phyloP scores from a whole-genome alignment of 2,797 vertebrate species.

The Enteromius mattozi region DNA sequence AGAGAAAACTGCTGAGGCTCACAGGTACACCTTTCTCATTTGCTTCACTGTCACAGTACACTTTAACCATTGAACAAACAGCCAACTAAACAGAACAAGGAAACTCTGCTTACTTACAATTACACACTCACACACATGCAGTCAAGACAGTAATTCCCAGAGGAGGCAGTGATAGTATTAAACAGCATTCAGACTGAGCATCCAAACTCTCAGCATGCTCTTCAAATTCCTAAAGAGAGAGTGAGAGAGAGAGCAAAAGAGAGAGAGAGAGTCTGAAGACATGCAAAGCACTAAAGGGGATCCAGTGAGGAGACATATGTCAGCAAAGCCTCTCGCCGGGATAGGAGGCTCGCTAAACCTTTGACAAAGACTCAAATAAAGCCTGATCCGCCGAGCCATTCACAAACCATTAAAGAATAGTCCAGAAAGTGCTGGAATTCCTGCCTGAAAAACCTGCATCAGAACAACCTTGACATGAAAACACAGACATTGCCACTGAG shows the following conservation, averaged over 20 bases:
- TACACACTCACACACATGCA: constrained; percentile 25
- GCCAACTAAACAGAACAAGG: constrained; percentile 25
- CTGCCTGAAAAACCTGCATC: constrained; percentile 21
- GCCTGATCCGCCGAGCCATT: constrained; percentile 69
- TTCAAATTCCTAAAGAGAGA: constrained; percentile 29
- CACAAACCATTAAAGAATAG: constrained; percentile 59
- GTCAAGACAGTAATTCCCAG: constrained; percentile 23
- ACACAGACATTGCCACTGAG: not conserved
- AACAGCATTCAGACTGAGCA: constrained; percentile 37
- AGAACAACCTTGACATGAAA: not conserved
- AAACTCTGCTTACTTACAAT: constrained; percentile 50
- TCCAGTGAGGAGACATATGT: constrained; percentile 79
- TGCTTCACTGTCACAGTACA: constrained; percentile 7
- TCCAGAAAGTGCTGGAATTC: constrained; percentile 63
- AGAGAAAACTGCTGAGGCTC: constrained; percentile 17
- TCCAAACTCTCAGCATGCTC: constrained; percentile 42
- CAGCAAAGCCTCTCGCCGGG: constrained; percentile 77
- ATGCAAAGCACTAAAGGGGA: constrained; percentile 71
- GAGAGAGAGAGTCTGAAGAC: constrained; percentile 41
- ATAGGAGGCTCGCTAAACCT: constrained; percentile 71
- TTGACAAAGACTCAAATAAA: constrained; percentile 77
- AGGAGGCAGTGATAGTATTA: constrained; percentile 28
- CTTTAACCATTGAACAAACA: constrained; percentile 18
- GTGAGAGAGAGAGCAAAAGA: not conserved
- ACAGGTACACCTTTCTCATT: constrained; percentile 5